Evolutionary conservation across 2,797 vertebrate genomes (phyloP), one percentile per base, ranked within the genome.

Genomic region (Chromis chromis): DNA sequence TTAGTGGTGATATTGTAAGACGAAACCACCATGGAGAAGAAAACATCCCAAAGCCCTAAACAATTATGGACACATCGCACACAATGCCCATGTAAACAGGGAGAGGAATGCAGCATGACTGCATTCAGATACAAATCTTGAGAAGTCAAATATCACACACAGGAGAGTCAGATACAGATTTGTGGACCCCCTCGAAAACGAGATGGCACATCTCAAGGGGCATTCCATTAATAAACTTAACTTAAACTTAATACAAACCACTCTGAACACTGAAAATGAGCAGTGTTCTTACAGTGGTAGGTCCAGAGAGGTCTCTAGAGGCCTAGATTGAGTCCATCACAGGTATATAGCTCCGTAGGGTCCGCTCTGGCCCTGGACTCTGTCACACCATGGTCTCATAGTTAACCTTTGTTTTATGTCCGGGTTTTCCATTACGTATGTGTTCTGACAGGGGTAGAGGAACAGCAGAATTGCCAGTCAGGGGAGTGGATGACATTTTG

Each of bases 321-420:
- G 66, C 70, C 62, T 65, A 14, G 11, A 36, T 21, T 50, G 25
- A 53, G 78, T 70, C 78, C 65, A 16, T 63, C 69, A 63, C 79
- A 74, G 78, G 69, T 80, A 68, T 70, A 76, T 28, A 17, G 66
- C 52, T 82, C 68, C 55, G 28, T 50, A 44, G 73, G 61, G 70
- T 68, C 74, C 1, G 58, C 63, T 66, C 56, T 61, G 62, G 46
- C 55, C 44, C 76, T 82, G 82, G 84, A 87, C 79, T 86, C 56
- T 74, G 73, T 87, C 81, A 70, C 79, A 65, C 79, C 46, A 65
- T 59, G 76, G 71, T 84, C 55, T 84, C 65, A 82, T 81, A 81
- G 73, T 89, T 92, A 90, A 93, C 91, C 87, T 93, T 92, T 88
- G 86, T 82, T 93, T 92, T 84, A 92, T 90, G 79, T 72, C 81